These are phyloP conservation scores for Pogonus chalceus DNA, from an alignment of 1,140 invertebrate species.

Conservation along the genomic window DNA sequence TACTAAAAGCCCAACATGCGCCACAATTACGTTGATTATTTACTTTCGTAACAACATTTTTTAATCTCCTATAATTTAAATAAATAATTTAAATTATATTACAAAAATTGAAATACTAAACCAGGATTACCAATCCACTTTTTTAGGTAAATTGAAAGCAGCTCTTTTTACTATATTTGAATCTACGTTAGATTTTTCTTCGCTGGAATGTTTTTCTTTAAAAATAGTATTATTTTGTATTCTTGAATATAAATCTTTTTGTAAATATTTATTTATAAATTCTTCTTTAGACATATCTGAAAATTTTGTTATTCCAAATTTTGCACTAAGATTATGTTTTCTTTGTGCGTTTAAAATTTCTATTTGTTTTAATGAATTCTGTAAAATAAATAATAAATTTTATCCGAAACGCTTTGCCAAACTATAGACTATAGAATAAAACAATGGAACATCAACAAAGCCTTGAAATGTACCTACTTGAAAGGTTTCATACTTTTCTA, in stretches of 20 bases:
- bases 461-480: constrained; percentile 47
- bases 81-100: not conserved
- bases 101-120: not conserved
- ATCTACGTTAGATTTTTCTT: constrained; percentile 3
- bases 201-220: not conserved
- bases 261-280: constrained; percentile 47
- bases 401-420: too few species aligned
- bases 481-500: constrained; percentile 50
- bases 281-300: constrained; percentile 65
- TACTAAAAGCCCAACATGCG: constrained; percentile 81
- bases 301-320: constrained; percentile 61
- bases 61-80: constrained; percentile 46
- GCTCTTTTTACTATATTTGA: constrained; percentile 3
- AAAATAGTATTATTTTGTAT: not conserved
- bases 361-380: constrained; percentile 32
- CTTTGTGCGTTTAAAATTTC: constrained; percentile 48
- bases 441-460: too few species aligned
- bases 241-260: constrained; percentile 4
- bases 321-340: constrained; percentile 43
- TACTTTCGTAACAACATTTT: constrained; percentile 56
- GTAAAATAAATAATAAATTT: constrained; percentile 16
- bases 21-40: constrained; percentile 69
- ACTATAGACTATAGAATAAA: too few species aligned
- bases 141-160: constrained; percentile 16
- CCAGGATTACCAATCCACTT: constrained; percentile 25